phyloP scores from a whole-genome alignment of 2,888 invertebrate species.

The Lasioglossum vierecki region DNA sequence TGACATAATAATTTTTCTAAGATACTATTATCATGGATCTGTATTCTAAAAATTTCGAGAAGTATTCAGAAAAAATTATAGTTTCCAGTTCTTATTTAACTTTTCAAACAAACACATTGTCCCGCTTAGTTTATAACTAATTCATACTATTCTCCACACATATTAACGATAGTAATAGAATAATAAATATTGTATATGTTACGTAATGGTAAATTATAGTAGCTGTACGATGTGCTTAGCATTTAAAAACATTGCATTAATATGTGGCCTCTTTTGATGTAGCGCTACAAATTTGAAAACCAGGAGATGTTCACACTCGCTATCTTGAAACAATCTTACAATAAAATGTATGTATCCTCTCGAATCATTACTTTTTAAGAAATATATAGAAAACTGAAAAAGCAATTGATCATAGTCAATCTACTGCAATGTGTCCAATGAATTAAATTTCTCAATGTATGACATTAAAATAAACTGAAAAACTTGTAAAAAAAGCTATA shows the following conservation, averaged over 20 bases:
- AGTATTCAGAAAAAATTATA: neutral
- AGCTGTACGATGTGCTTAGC: constrained; percentile 33
- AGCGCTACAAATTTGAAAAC: constrained; percentile 24
- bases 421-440: constrained; percentile 22
- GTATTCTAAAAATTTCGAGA: neutral
- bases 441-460: constrained; percentile 32
- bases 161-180: constrained; percentile 11
- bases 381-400: constrained; percentile 15
- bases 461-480: constrained; percentile 41
- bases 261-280: constrained; percentile 44
- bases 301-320: constrained; percentile 42
- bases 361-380: constrained; percentile 18
- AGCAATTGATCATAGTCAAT: constrained; percentile 33
- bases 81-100: neutral
- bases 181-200: constrained; percentile 16
- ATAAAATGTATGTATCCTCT: neutral
- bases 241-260: constrained; percentile 38
- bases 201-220: constrained; percentile 23
- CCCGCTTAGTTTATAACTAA: constrained; percentile 4
- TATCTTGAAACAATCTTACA: constrained; percentile 23
- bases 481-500: constrained; percentile 34
- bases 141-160: constrained; percentile 13
- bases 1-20: constrained; percentile 9
- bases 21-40: neutral
- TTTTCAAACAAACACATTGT: neutral